A percentile compares a stretch with the other conserved stretches of the same genome.
Evolutionary conservation across 2,888 invertebrate genomes (phyloP).

Genomic region (Epicampocera succincta): DNA sequence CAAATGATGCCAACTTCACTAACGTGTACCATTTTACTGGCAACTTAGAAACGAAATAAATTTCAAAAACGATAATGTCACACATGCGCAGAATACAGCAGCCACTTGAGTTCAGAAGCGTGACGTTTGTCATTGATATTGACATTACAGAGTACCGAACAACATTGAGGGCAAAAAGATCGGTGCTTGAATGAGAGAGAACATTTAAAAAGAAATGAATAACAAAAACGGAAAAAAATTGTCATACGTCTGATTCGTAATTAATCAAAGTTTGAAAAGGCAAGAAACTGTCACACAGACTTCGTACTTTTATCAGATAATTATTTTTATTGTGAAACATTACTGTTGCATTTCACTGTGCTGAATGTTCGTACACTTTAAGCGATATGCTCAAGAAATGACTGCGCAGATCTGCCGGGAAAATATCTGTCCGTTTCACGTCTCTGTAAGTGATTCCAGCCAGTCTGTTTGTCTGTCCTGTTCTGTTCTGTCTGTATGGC

Average conservation of each 20-base stretch:
- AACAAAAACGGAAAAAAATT: slow-evolving; percentile 58
- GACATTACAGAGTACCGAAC: slow-evolving; percentile 54
- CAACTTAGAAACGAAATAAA: slow-evolving; percentile 2
- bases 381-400: not conserved
- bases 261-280: slow-evolving; percentile 69
- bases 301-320: slow-evolving; percentile 60
- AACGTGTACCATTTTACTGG: slow-evolving; percentile 11
- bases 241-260: slow-evolving; percentile 72
- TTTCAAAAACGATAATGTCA: slow-evolving; percentile 24
- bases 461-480: slow-evolving; percentile 1
- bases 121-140: slow-evolving; percentile 70
- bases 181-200: slow-evolving; percentile 44
- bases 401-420: not conserved
- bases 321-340: slow-evolving; percentile 54
- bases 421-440: not conserved
- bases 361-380: not conserved
- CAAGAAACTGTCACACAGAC: slow-evolving; percentile 22
- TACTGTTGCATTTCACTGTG: slow-evolving; percentile 54
- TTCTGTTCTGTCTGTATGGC: not conserved
- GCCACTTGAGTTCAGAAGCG: slow-evolving; percentile 67
- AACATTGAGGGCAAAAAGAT: slow-evolving; percentile 52
- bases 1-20: slow-evolving; percentile 23
- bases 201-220: slow-evolving; percentile 8
- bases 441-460: not conserved
- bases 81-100: slow-evolving; percentile 50